These are phyloP conservation scores for Urocyon cinereoargenteus DNA, from an alignment of 2,797 vertebrate species.

Conservation along the genomic window DNA sequence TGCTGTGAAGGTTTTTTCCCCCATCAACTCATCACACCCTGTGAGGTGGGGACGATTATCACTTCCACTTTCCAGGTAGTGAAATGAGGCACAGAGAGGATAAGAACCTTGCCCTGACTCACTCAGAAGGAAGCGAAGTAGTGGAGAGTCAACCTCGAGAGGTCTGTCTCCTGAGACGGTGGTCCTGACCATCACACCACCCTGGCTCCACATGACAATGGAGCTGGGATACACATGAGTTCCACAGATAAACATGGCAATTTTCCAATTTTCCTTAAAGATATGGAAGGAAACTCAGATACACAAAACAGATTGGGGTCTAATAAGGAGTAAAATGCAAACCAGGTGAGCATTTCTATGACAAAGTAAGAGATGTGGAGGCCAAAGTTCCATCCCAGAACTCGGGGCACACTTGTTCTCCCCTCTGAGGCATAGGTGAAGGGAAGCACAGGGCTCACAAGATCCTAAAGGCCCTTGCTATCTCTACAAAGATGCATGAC, in stretches of 20 bases:
- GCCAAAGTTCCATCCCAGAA: neutral
- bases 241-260: neutral
- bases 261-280: neutral
- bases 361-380: neutral
- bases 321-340: neutral
- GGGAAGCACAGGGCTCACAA: neutral
- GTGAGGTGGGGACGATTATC: neutral
- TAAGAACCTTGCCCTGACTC: neutral
- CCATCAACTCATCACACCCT: neutral
- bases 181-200: neutral
- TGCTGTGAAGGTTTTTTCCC: neutral
- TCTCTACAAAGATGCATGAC: constrained; percentile 64
- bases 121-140: neutral
- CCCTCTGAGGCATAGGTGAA: neutral
- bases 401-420: neutral
- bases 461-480: constrained; percentile 65
- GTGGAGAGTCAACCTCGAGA: neutral
- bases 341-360: neutral
- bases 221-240: neutral
- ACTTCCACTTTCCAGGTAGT: neutral
- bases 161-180: neutral
- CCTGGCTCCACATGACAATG: neutral
- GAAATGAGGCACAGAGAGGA: neutral
- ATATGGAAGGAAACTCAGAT: neutral
- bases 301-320: neutral